Conservation (phyloP, 30 jellyfish, hydroid and myxozoan genomes). For the Catostylus mosaicus region DNA sequence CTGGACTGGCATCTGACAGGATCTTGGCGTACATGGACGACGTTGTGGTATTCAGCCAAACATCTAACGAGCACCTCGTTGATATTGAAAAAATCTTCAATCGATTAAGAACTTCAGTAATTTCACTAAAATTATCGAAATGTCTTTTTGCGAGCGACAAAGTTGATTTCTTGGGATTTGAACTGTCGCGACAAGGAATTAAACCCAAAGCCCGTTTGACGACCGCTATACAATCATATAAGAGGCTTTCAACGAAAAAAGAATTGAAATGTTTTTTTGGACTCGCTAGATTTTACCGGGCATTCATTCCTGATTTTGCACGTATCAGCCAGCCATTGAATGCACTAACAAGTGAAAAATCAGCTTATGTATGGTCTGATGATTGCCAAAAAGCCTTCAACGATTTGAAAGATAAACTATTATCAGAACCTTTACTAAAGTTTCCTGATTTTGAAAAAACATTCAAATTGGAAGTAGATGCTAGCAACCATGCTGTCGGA, state of each 20-base stretch:
- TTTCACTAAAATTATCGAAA: not conserved
- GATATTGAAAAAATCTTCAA: no score
- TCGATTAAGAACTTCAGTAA: no score
- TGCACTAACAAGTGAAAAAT: not conserved
- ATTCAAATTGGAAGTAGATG: not conserved
- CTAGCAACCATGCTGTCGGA: not conserved
- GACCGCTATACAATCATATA: not conserved
- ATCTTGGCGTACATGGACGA: no score
- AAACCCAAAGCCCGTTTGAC: not conserved
- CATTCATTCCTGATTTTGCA: not conserved
- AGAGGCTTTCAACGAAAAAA: not conserved
- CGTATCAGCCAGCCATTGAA: not conserved
- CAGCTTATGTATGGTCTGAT: not conserved
- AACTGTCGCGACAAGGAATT: not conserved
- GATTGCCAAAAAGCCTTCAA: not conserved
- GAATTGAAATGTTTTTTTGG: not conserved
- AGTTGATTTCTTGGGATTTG: not conserved
- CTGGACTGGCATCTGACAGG: no score
- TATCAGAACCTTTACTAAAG: no score
- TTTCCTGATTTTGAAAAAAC: not conserved
- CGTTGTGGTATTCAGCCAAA: no score
- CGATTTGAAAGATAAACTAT: not conserved
- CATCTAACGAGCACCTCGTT: no score
- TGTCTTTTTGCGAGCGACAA: not conserved
- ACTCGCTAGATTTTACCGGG: not conserved